These are phyloP conservation scores for Ascidia mentula DNA, from an alignment of 23 tunicate genomes.

Conservation along the genomic window DNA sequence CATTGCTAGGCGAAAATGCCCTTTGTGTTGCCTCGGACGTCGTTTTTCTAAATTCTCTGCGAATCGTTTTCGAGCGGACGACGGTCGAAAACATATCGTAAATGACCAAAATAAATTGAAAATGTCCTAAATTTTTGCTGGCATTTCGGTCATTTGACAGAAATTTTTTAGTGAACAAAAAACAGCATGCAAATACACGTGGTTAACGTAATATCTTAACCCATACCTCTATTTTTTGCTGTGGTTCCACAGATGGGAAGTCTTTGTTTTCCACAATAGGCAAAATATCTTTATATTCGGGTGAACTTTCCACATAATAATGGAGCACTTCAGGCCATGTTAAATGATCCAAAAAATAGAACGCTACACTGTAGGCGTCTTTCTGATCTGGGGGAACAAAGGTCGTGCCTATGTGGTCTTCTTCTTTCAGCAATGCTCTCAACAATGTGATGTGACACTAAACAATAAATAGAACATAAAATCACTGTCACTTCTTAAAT, in stretches of 20 bases:
- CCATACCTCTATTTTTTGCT: constrained; percentile 67
- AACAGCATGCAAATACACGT: no score
- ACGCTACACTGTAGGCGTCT: constrained; percentile 47
- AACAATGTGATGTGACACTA: constrained; percentile 71
- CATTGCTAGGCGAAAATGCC: no score
- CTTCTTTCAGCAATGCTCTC: constrained; percentile 71
- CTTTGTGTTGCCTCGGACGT: no score
- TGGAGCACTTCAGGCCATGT: constrained; percentile 87
- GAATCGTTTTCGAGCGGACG: no score
- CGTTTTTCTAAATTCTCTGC: no score
- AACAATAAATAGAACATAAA: constrained; percentile 12
- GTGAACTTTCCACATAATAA: constrained; percentile 58
- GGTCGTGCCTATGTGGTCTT: constrained; percentile 33
- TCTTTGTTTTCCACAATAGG: constrained; percentile 41
- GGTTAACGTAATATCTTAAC: no score
- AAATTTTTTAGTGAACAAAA: no score
- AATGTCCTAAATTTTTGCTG: no score
- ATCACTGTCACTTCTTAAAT: no score
- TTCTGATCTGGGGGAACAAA: constrained; percentile 88
- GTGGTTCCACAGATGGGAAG: constrained; percentile 65
- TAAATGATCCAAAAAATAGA: constrained; percentile 66
- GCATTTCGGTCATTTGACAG: no score
- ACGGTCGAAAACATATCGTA: no score
- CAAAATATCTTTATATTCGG: constrained; percentile 30
- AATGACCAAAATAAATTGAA: no score